phyloP scores from a whole-genome alignment of 1,140 invertebrate genomes.

The Trichoplusia ni region DNA sequence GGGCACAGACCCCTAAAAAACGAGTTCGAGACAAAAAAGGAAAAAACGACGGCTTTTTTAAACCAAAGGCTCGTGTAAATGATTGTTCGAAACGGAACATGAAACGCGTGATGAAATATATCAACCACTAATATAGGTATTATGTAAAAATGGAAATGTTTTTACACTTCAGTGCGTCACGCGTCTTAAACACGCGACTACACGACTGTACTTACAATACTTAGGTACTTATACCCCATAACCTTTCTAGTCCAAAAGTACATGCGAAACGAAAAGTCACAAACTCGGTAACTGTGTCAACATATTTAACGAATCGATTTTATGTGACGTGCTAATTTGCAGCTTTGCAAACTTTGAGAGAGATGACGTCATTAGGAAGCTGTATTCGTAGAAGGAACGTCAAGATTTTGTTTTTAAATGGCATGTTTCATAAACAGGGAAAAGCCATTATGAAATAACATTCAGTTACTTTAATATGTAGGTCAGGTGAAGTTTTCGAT shows the following conservation, averaged over 20 bases:
- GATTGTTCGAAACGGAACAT: not conserved
- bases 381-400: too few relatives aligned
- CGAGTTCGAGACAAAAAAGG: too few relatives aligned
- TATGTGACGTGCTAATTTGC: too few relatives aligned
- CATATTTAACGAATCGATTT: too few relatives aligned
- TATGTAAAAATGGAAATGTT: conserved; percentile 2
- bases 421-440: too few relatives aligned
- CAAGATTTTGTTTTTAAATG: too few relatives aligned
- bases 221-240: not conserved
- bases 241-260: not conserved
- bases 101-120: conserved; percentile 12
- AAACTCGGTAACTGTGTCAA: too few relatives aligned
- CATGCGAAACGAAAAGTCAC: not conserved
- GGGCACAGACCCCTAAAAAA: not conserved
- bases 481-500: too few relatives aligned
- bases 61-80: not conserved
- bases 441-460: too few relatives aligned
- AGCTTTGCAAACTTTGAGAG: too few relatives aligned
- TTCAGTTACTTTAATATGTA: too few relatives aligned
- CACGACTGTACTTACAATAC: not conserved
- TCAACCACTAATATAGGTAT: conserved; percentile 2
- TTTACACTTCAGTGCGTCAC: not conserved
- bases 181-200: not conserved
- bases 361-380: too few relatives aligned
- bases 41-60: not conserved